Evolutionary conservation across 64 coral and sea anemone species (phyloP), one percentile per base, ranked within the genome.

Genomic region (Dendrophyllia cribrosa): DNA sequence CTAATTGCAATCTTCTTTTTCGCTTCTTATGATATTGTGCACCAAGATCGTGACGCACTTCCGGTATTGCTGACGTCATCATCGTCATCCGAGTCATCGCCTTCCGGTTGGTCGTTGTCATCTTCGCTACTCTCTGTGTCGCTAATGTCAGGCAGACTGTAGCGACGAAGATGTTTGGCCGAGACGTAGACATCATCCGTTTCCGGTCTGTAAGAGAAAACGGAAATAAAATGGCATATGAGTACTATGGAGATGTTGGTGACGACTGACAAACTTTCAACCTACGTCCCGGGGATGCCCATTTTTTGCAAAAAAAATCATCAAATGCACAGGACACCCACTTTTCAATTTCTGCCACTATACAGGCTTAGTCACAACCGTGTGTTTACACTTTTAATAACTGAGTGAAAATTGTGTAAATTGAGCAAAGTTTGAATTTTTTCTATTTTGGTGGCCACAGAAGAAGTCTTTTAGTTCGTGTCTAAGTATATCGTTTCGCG

Each of bases 61-160:
- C 43, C 70, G n/a, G 66, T 59, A 24, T 71, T 86, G 19, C 77
- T 88, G 61, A 68, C 58, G 59, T 98, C 97, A 60, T 94, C 88
- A 21, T 93, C 97, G 62, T 98, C 97, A 83, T 95, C 93, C 11
- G 74, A 93, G 15, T 87, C 87, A 17, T 75, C 86, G 11, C 77
- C 81, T 53, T 90, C 71, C 11, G 64, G 73, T 48, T 84, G 88
- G 79, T 96, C 88, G 12, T 83, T 80, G 5, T 93, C 91, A 13
- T 98, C 97, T 53, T 93, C 96, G 73, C 94, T 98, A 10, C 80
- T 93, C 66, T 98, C 97, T 5, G 97, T 98, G 26, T 98, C 97
- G 50, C 82, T 98, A 43, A 93, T 26, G 12, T 93, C 91, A 43
- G 94, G 76, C 26, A 59, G 89, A 55, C 91, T 93, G 94, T 96